Percentiles rank a stretch among this genome's conserved stretches.
Evolutionary conservation across 2,888 invertebrate genomes (phyloP).

Genomic region (Hermodice carunculata): DNA sequence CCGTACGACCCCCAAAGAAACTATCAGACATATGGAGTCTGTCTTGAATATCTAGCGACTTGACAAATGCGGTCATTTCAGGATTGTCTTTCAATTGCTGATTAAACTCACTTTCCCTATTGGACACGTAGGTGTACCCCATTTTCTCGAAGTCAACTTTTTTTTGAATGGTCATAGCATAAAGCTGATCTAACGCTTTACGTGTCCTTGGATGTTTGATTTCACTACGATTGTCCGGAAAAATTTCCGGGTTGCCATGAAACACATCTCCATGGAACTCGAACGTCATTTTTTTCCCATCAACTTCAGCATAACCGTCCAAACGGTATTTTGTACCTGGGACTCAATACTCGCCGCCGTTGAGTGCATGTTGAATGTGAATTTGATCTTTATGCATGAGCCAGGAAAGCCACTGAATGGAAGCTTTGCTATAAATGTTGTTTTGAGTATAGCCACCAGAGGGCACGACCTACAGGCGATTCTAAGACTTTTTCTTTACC

Average conservation of each 20-base stretch:
- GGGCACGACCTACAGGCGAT: no score
- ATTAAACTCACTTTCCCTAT: not conserved
- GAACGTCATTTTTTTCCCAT: not conserved
- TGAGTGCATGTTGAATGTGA: not conserved
- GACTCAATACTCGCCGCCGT: not conserved
- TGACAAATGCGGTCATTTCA: constrained; percentile 20
- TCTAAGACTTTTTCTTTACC: no score
- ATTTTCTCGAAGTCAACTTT: not conserved
- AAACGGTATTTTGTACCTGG: not conserved
- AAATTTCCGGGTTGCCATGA: not conserved
- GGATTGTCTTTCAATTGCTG: not conserved
- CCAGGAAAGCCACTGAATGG: constrained; percentile 4
- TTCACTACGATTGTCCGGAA: not conserved
- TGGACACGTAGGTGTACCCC: not conserved
- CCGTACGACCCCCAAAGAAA: constrained; percentile 51
- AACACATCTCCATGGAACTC: not conserved
- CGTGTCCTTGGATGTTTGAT: not conserved
- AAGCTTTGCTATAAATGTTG: not conserved
- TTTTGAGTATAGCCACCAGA: no score
- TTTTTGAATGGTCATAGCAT: not conserved
- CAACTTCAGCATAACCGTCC: not conserved
- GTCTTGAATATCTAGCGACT: constrained; percentile 24
- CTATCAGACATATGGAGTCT: constrained; percentile 47
- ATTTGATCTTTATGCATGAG: not conserved
- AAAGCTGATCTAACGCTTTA: not conserved